phyloP scores from a whole-genome alignment of 2,113 vertebrate species.

The Rhinolophus sinicus region DNA sequence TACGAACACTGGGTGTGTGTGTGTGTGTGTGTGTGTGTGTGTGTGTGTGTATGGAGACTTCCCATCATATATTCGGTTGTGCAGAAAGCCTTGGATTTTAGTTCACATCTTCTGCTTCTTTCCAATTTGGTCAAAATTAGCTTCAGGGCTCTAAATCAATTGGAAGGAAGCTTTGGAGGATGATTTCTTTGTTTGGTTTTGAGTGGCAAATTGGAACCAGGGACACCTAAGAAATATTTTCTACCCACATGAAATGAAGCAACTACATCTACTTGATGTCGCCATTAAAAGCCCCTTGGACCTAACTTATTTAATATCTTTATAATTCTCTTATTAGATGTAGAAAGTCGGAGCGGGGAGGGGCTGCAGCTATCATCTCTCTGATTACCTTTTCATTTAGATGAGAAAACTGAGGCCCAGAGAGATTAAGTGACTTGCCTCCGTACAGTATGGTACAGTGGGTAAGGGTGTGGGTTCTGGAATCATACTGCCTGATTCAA shows the following conservation, averaged over 20 bases:
- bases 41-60: background rate
- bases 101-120: background rate
- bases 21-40: background rate
- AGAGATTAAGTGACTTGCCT: background rate
- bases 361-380: background rate
- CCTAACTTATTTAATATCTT: conserved; percentile 6
- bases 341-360: background rate
- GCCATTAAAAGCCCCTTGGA: background rate
- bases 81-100: conserved; percentile 6
- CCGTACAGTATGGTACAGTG: fast-evolving
- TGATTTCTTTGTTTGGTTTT: conserved; percentile 31
- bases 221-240: conserved; percentile 18
- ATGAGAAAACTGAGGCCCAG: background rate
- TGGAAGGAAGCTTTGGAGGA: background rate
- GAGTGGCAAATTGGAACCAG: background rate
- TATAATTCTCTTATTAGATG: background rate
- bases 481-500: background rate
- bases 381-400: background rate
- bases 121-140: conserved; percentile 43
- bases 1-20: background rate
- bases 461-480: background rate
- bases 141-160: background rate
- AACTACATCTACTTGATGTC: background rate
- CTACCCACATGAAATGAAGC: background rate
- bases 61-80: background rate